A percentile compares a stretch with the other conserved stretches of the same genome.
These are phyloP conservation scores for Dryococelus australis DNA, from an alignment of 2,888 invertebrate species.

Conservation along the genomic window DNA sequence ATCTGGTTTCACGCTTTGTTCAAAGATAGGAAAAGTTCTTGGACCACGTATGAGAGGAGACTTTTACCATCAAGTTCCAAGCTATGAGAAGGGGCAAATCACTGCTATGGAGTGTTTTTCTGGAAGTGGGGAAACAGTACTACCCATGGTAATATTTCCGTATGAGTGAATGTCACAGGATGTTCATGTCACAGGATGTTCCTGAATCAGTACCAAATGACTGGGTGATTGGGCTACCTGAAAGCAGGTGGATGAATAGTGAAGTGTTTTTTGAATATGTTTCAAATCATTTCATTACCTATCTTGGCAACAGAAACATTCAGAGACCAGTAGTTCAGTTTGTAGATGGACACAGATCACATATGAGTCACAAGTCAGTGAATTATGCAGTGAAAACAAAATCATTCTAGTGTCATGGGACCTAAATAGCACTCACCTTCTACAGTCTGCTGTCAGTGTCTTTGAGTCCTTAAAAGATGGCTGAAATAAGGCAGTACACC, in stretches of 20 bases:
- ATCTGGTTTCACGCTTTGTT: constrained; percentile 53
- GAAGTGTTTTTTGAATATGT: constrained; percentile 12
- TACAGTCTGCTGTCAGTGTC: constrained; percentile 11
- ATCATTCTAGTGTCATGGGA: not conserved
- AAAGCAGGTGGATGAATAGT: constrained; percentile 5
- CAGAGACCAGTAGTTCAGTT: constrained; percentile 7
- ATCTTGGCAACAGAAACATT: constrained; percentile 16
- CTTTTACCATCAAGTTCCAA: constrained; percentile 28
- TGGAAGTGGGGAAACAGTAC: constrained; percentile 52
- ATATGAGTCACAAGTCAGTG: not conserved
- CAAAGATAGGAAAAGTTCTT: constrained; percentile 51
- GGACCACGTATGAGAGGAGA: constrained; percentile 33
- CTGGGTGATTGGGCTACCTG: constrained; percentile 16
- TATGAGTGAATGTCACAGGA: constrained; percentile 54
- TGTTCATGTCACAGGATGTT: constrained; percentile 54
- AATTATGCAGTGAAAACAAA: not conserved
- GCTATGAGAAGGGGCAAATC: constrained; percentile 51
- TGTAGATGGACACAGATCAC: not conserved
- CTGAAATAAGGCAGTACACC: not conserved
- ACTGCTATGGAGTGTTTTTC: constrained; percentile 57
- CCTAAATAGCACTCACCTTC: not conserved
- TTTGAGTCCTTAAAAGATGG: constrained; percentile 7
- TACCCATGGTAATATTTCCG: constrained; percentile 56
- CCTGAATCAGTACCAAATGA: constrained; percentile 50
- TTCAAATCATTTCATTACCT: constrained; percentile 1